Conservation (phyloP, 2,113 vertebrate species). For the Oxygymnocypris stewartii region DNA sequence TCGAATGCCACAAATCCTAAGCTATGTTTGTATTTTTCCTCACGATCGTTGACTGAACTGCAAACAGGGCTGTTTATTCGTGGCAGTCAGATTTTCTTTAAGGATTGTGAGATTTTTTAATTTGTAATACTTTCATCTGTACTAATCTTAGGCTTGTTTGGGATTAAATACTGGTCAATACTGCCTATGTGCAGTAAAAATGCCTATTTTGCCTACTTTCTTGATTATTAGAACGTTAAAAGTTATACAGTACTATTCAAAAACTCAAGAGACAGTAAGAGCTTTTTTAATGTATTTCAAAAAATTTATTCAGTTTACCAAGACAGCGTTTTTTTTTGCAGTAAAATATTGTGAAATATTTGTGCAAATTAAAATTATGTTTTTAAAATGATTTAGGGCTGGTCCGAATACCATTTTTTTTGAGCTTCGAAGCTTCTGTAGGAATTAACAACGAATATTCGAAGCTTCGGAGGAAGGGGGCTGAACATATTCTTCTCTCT, state of each 20-base stretch:
- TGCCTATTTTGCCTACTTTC: background rate
- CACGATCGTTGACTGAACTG: background rate
- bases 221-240: background rate
- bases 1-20: background rate
- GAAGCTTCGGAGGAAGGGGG: no score
- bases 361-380: no score
- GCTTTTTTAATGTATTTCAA: background rate
- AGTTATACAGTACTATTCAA: background rate
- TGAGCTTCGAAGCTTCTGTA: no score
- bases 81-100: background rate
- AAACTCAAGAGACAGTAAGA: background rate
- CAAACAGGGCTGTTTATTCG: background rate
- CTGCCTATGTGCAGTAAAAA: background rate
- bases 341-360: background rate
- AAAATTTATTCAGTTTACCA: background rate
- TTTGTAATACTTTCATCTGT: background rate
- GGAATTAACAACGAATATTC: no score
- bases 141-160: background rate
- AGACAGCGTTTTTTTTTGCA: background rate
- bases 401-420: no score
- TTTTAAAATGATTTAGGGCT: background rate
- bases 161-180: background rate
- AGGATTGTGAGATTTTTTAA: background rate
- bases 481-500: no score
- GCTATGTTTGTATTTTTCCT: background rate